phyloP scores from a whole-genome alignment of 1,140 invertebrate genomes.

The Polypedilum pembai region DNA sequence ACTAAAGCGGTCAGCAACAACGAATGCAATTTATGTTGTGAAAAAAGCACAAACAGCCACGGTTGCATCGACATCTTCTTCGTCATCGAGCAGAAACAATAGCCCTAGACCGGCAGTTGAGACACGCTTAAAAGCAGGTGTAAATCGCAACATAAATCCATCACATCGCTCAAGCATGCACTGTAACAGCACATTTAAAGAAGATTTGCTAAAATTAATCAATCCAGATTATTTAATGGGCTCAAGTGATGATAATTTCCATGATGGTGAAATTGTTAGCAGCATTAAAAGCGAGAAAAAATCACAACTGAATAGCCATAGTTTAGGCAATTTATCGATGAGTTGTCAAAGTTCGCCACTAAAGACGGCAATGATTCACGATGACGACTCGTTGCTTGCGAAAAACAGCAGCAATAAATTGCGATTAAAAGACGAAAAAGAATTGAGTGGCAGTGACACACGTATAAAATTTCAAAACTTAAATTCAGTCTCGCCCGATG shows the following conservation, averaged over 20 bases:
- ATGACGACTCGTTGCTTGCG: conserved; percentile 34
- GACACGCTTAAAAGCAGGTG: conserved; percentile 46
- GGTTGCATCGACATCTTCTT: conserved; percentile 48
- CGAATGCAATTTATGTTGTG: conserved; percentile 35
- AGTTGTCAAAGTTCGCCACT: conserved; percentile 27
- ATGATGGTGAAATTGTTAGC: background rate
- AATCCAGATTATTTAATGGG: conserved; percentile 67
- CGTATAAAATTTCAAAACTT: conserved; percentile 35
- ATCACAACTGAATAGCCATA: conserved; percentile 31
- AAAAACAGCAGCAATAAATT: conserved; percentile 36
- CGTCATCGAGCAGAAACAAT: conserved; percentile 50
- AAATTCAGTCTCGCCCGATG: conserved; percentile 33
- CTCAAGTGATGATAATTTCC: conserved; percentile 41
- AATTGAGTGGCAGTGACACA: conserved; percentile 36
- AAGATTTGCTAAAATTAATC: conserved; percentile 82
- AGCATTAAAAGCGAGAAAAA: conserved; percentile 28
- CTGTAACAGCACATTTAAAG: conserved; percentile 65
- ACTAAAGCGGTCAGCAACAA: conserved; percentile 30
- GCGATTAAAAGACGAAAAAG: conserved; percentile 50
- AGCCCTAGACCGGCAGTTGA: conserved; percentile 51
- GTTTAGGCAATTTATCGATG: conserved; percentile 32
- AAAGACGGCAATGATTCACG: conserved; percentile 10
- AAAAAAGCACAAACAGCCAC: conserved; percentile 34
- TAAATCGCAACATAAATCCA: conserved; percentile 39
- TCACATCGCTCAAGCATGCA: conserved; percentile 54